phyloP scores from a whole-genome alignment of 2,888 invertebrate genomes.

The Lasioglossum calceatum region DNA sequence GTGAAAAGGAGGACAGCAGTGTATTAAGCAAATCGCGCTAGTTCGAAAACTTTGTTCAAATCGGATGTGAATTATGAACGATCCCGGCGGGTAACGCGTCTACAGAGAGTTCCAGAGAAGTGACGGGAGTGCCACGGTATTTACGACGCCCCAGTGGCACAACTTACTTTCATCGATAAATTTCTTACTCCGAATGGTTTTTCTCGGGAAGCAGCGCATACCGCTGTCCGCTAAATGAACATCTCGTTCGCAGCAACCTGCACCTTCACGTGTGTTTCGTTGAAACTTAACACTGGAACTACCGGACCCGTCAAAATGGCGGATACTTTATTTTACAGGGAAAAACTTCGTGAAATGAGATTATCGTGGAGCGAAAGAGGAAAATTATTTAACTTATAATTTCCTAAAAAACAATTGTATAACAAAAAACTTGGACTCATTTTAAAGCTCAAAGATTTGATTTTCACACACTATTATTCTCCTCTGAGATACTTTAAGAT shows the following conservation, averaged over 20 bases:
- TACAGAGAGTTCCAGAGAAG: conserved; percentile 61
- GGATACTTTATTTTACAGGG: too few relatives aligned
- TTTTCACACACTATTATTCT: too few relatives aligned
- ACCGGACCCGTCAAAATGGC: too few relatives aligned
- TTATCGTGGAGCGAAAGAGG: too few relatives aligned
- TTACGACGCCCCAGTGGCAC: conserved; percentile 67
- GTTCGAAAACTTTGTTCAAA: conserved; percentile 77
- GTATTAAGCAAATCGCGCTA: conserved; percentile 74
- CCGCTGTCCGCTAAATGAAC: neutral
- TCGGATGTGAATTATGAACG: conserved; percentile 79
- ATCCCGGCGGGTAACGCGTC: conserved; percentile 71
- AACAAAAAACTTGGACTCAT: too few relatives aligned
- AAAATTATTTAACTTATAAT: too few relatives aligned
- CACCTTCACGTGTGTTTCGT: neutral
- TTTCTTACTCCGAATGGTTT: conserved; percentile 54
- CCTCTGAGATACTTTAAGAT: too few relatives aligned
- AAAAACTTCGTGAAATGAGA: too few relatives aligned
- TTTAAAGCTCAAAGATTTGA: too few relatives aligned
- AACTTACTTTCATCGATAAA: conserved; percentile 71
- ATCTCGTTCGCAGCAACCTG: conserved; percentile 12
- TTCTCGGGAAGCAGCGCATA: conserved; percentile 11
- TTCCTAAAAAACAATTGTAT: too few relatives aligned
- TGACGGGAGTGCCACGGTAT: conserved; percentile 62
- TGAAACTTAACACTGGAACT: too few relatives aligned
- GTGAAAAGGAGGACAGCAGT: conserved; percentile 55